These are phyloP conservation scores for Cottoperca gobio DNA, from an alignment of 2,797 vertebrate genomes.

Conservation along the genomic window DNA sequence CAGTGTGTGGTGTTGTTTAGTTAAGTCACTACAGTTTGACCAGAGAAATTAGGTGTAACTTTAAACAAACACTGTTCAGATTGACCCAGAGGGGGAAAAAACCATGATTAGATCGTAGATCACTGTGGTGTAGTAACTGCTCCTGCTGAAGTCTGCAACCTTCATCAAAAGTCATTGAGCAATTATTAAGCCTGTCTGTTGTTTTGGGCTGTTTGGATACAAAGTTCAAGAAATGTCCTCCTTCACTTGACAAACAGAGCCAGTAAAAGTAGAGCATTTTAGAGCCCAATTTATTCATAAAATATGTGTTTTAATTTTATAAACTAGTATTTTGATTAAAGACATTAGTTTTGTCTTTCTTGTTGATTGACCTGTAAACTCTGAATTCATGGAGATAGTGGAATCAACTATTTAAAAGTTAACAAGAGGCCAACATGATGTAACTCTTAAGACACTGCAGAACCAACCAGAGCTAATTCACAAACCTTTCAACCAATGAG, in stretches of 20 bases:
- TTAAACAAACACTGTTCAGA: background rate
- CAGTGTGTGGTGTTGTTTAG: background rate
- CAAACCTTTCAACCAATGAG: slow-evolving; percentile 44
- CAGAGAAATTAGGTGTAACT: no score
- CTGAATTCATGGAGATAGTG: background rate
- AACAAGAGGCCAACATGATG: background rate
- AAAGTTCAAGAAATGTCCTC: background rate
- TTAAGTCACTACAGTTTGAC: background rate
- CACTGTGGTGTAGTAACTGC: background rate
- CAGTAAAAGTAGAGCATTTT: background rate
- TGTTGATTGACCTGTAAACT: background rate
- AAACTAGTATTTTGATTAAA: background rate
- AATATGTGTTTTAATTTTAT: background rate
- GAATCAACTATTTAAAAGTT: background rate
- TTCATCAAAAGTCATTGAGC: background rate
- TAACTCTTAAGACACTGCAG: background rate
- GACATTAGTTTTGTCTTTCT: no score
- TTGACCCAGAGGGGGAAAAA: background rate
- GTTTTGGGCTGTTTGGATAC: background rate
- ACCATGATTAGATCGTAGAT: slow-evolving; percentile 5
- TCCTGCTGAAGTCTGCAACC: background rate
- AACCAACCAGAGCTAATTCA: background rate
- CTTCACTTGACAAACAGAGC: background rate
- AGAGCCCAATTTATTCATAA: background rate
- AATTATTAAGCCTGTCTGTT: background rate